Base-by-base conservation (phyloP, 1,140 invertebrate genomes). In the Panagrolaimus sp. region DNA sequence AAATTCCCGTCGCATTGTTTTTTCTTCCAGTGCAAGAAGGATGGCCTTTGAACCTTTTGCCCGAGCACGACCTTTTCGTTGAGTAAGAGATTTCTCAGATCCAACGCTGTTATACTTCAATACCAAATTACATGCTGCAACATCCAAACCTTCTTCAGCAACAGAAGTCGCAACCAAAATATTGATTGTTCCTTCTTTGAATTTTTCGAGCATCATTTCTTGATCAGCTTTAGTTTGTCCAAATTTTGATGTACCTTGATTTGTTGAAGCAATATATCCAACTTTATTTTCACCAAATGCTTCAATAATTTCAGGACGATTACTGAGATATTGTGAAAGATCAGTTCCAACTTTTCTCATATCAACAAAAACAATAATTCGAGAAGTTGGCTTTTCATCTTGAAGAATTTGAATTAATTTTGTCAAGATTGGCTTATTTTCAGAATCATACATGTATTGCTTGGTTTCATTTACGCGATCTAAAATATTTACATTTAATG, bases 161-260 rank as follows among this genome's bases (percentile, higher is more conserved):
- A 85, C 83, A 3, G 84, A 82, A 17, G 84, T 85, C 1, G 84
- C 78, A 10, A 80, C 78, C 9, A 78, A 58, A 43, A 78, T 86
- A 83, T 96, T 96, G 43, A 77, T 24, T 10, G 21, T 58, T 21
- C 52, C 52, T 5, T 58, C 17, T 0, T 58, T 28, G n/a, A 58
- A 58, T 10, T 58, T 28, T 21, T 12, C 2, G 4, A 21, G 52
- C 12, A 58, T 58, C 52, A 4, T 4, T 3, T 21, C 1, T 21
- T 58, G 52, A 26, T 58, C 52, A 1, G 52, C 52, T 26, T 28
- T 12, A 2, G 52, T 21, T 24, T 1, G 3, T 1, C 12, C 15
- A 58, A 58, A 58, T 0, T 0, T 0, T 1, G 21, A 21, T n/a
- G 10, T 5, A 12, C 14, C 28, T 58, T 28, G 21, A 3, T 28